Evolutionary conservation across 2,113 vertebrate genomes (phyloP), one percentile per base, ranked within the genome.

Genomic region (Pantherophis guttatus): DNA sequence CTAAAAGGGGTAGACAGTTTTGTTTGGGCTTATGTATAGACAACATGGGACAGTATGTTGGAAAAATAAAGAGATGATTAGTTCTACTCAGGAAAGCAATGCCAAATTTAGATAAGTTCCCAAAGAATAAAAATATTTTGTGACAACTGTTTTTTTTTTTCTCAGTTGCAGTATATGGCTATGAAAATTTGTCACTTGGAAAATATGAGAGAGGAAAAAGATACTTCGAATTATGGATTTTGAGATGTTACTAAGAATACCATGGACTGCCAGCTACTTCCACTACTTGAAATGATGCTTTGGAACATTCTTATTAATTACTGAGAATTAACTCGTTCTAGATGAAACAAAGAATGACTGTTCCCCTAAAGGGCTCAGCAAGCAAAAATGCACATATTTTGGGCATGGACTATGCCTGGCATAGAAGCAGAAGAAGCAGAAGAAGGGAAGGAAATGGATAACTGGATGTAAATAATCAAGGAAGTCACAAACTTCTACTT

Each of bases 401-500:
- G n/a, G 15, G 15, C 15, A 39, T 75, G n/a, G 13, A 75, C 15
- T 75, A 75, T 75, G n/a, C 65, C 7, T 39, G n/a, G n/a, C 15
- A 75, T 33, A 33, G 13, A 21, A 21, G 75, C 17, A 81, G 75
- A 44, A 33, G 13, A 21, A 21, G 75, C 17, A 81, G 75, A 44
- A 39, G 6, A 81, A 81, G 55, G 90, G 90, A 96, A 95, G 96
- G 95, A 95, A 91, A 86, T 95, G 50, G 88, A 89, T 95, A 55
- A 81, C 15, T 21, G 75, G 33, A 44, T 81, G 17, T 21, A 81
- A 39, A 33, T 81, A 44, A 81, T 81, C 33, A 81, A 92, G 94
- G 92, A 94, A 96, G 92, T 50, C 88, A 94, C 93, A 96, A 96
- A 93, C 48, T 53, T 19, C 58, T 92, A 91, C 93, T 94, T 94